phyloP scores from a whole-genome alignment of 35 echinoderm and acorn worm species.

The Amphiura filiformis region DNA sequence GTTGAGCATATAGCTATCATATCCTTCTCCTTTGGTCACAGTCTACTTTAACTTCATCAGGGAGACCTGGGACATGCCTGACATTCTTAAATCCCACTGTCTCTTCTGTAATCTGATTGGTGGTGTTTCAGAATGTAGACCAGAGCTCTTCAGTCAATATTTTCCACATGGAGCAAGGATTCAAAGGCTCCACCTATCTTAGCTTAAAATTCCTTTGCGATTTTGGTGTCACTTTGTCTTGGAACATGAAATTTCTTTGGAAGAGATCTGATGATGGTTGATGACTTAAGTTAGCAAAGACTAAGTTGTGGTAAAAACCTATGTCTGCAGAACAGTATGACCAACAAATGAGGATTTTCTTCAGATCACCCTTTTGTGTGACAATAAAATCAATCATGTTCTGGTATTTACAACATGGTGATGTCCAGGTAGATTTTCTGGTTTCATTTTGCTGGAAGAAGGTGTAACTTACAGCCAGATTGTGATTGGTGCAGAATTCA shows the following conservation, averaged over 20 bases:
- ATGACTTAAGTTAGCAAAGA: neutral
- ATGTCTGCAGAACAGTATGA: conserved; percentile 36
- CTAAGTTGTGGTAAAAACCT: conserved; percentile 22
- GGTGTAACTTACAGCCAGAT: conserved; percentile 14
- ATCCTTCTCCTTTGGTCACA: conserved; percentile 26
- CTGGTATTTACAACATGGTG: conserved; percentile 4
- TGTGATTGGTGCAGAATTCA: conserved; percentile 29
- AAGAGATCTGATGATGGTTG: neutral
- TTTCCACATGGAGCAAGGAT: neutral
- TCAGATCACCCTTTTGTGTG: neutral
- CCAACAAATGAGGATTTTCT: conserved; percentile 14
- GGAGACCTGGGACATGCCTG: conserved; percentile 13
- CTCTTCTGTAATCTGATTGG: conserved; percentile 3
- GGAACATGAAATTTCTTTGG: neutral
- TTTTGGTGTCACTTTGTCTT: neutral
- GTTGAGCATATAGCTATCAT: conserved; percentile 21
- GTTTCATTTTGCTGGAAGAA: conserved; percentile 24
- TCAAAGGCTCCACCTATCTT: too few relatives aligned
- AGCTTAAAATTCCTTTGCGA: conserved; percentile 3
- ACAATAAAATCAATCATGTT: conserved; percentile 30
- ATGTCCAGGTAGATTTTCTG: conserved; percentile 24
- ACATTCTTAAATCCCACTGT: conserved; percentile 11
- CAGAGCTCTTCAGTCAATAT: neutral
- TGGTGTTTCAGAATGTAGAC: neutral
- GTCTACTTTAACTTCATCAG: conserved; percentile 22